phyloP scores from a whole-genome alignment of 2,113 vertebrate genomes.

The Pelusios castaneus region DNA sequence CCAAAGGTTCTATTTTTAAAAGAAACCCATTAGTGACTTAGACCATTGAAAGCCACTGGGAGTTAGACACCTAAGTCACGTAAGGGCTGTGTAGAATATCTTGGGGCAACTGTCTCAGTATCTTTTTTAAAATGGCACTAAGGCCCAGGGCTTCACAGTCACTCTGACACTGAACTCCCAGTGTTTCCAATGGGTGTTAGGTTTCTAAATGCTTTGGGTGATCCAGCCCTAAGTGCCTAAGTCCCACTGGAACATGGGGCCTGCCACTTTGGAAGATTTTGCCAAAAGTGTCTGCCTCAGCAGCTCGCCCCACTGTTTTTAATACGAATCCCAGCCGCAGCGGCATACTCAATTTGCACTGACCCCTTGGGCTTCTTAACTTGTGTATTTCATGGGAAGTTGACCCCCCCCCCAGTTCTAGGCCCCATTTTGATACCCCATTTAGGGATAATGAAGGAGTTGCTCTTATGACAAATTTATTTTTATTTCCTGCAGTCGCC shows the following conservation, averaged over 20 bases:
- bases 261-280: not conserved
- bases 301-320: not conserved
- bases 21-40: not conserved
- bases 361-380: not conserved
- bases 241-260: not conserved
- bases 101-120: not conserved
- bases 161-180: not conserved
- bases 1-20: not conserved
- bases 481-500: not conserved
- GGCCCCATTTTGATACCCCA: not conserved
- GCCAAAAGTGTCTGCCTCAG: not conserved
- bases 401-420: not conserved
- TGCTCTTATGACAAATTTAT: not conserved
- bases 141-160: not conserved
- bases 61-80: too few species aligned
- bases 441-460: not conserved
- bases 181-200: not conserved
- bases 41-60: too few species aligned
- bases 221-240: not conserved
- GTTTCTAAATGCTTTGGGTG: not conserved
- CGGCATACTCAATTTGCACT: not conserved
- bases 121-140: not conserved
- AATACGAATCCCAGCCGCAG: rapidly evolving
- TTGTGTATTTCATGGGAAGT: not conserved
- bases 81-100: not conserved